phyloP scores from a whole-genome alignment of 2,113 vertebrate species.

The Neomonachus schauinslandi region DNA sequence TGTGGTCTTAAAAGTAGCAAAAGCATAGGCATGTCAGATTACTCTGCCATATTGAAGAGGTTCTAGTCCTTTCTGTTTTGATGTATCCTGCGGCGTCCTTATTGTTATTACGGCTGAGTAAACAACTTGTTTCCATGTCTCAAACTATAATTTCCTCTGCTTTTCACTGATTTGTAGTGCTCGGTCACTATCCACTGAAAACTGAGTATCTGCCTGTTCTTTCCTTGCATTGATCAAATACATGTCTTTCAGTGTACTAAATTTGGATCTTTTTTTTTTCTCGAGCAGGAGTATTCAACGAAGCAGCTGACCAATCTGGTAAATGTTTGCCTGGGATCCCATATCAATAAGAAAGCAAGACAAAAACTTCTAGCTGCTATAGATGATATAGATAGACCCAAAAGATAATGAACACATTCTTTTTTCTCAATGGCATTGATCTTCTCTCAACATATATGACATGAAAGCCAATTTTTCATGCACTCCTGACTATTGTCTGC shows the following conservation, averaged over 20 bases:
- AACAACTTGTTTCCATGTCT: background rate
- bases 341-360: slow-evolving; percentile 99
- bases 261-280: slow-evolving; percentile 49
- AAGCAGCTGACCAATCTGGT: slow-evolving; percentile 98
- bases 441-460: slow-evolving; percentile 34
- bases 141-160: background rate
- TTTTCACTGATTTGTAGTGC: background rate
- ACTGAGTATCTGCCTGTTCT: background rate
- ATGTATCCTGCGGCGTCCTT: no score
- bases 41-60: background rate
- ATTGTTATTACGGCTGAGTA: background rate
- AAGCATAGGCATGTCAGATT: background rate
- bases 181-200: background rate
- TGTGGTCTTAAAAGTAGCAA: background rate
- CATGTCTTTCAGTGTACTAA: background rate
- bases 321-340: slow-evolving; percentile 97
- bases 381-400: slow-evolving; percentile 97
- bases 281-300: slow-evolving; percentile 95
- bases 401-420: slow-evolving; percentile 90
- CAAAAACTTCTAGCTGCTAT: slow-evolving; percentile 97
- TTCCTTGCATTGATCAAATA: background rate
- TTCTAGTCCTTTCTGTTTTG: background rate
- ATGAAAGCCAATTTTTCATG: slow-evolving; percentile 58
- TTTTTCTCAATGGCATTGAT: slow-evolving; percentile 25
- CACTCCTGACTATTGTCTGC: slow-evolving; percentile 56